These are phyloP conservation scores for Papilio xuthus DNA, from an alignment of 1,140 invertebrate genomes.

Conservation along the genomic window DNA sequence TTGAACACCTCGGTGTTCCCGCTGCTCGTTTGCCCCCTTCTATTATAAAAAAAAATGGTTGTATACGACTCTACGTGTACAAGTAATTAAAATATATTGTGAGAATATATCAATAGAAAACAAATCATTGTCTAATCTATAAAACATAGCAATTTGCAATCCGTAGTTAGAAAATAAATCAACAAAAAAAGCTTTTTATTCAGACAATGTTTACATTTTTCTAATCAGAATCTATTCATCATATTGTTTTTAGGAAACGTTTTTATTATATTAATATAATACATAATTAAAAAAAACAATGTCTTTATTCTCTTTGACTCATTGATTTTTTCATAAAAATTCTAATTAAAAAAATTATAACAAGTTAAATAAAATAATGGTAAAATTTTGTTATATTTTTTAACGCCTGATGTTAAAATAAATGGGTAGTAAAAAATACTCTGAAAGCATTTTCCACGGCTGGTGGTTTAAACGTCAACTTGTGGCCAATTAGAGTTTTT, in stretches of 20 bases:
- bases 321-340: not conserved
- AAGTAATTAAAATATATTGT: not conserved
- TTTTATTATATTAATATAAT: no score
- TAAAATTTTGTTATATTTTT: not conserved
- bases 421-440: not conserved
- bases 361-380: not conserved
- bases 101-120: not conserved
- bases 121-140: not conserved
- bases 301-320: not conserved
- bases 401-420: not conserved
- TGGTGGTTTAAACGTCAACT: constrained; percentile 46
- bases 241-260: not conserved
- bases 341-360: not conserved
- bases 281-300: not conserved
- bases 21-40: no score
- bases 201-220: not conserved
- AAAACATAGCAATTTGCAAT: not conserved
- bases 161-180: not conserved
- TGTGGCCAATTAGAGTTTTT: constrained; percentile 62
- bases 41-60: not conserved
- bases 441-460: constrained; percentile 5
- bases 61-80: not conserved
- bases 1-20: no score
- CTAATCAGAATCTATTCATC: not conserved
- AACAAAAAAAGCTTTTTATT: not conserved